Percentiles rank a stretch among this genome's conserved stretches.
Conservation (phyloP, 2,888 invertebrate species). For the Rapana venosa region DNA sequence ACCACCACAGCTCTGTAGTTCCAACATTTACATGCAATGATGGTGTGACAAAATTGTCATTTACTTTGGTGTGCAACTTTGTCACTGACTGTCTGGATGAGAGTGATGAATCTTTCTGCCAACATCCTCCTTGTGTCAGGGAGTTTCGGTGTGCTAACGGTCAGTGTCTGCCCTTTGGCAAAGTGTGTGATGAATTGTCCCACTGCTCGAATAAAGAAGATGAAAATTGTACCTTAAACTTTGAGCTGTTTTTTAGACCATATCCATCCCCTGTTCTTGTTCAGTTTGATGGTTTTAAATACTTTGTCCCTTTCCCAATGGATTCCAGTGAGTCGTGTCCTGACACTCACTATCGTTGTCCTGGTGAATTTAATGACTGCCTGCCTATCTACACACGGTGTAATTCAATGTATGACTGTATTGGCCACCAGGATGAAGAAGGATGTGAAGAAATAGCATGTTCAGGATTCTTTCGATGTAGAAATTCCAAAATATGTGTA, state of each 20-base stretch:
- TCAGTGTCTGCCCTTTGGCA: neutral
- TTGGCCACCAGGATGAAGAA: neutral
- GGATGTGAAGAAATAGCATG: neutral
- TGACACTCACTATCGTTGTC: neutral
- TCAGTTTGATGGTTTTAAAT: neutral
- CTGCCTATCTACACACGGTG: conserved; percentile 18
- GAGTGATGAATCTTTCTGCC: neutral
- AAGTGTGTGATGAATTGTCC: neutral
- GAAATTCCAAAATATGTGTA: neutral
- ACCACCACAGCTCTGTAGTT: neutral
- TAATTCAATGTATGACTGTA: conserved; percentile 6
- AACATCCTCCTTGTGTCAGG: neutral
- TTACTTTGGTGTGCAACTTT: neutral
- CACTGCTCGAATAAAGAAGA: neutral
- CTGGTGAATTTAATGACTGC: neutral
- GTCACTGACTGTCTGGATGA: neutral
- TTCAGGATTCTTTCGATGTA: neutral
- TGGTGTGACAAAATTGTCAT: neutral
- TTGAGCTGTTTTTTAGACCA: too few relatives aligned
- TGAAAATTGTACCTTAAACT: neutral
- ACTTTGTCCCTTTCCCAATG: neutral
- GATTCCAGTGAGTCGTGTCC: neutral
- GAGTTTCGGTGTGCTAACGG: neutral
- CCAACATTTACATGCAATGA: neutral
- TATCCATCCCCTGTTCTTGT: neutral